Evolutionary conservation across 2,113 vertebrate species (phyloP), one percentile per base, ranked within the genome.

Genomic region (Nothocercus julius): DNA sequence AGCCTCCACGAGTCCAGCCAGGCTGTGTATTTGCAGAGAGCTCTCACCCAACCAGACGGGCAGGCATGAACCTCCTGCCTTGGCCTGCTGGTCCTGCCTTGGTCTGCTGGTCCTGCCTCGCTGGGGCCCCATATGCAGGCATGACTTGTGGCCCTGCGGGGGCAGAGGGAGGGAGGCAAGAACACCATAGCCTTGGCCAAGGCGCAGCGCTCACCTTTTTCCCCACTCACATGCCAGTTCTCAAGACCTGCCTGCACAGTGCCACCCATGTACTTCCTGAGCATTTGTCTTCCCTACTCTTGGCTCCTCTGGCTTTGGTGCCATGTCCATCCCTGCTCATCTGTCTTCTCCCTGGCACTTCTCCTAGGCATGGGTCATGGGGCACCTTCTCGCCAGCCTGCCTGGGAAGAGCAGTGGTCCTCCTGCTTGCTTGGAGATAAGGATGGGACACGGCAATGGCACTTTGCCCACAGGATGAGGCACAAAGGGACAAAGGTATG

Each of bases 401-500:
- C 32, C 32, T 40, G 56, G 5, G 13, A 7, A 9, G 16, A 59
- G 51, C n/a, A 95, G 78, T 13, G 28, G 8, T n/a, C 34, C 74
- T n/a, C 34, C 78, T 42, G 66, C 28, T 85, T 45, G 58, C 3
- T n/a, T 0, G 0, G 8, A 85, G 61, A 36, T 72, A 86, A 54
- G 0, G 2, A 9, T 30, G 36, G 36, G 30, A 51, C 0, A 0
- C 25, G 8, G 2, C 27, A 27, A 19, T 11, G 27, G 64, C 7
- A 22, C 19, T 56, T 66, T 68, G 32, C 7, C 38, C n/a, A 1
- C 5, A 28, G 42, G 24, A 7, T 2, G 3, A 34, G 44, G 7
- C 9, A 62, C 2, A 25, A 36, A 47, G n/a, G 51, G 62, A 3
- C 74, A 63, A 84, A 74, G 66, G 34, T 72, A 87, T 73, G 82